A percentile compares a stretch with the other conserved stretches of the same genome.
Evolutionary conservation across 2,113 vertebrate genomes (phyloP).

Genomic region (Scophthalmus maximus): DNA sequence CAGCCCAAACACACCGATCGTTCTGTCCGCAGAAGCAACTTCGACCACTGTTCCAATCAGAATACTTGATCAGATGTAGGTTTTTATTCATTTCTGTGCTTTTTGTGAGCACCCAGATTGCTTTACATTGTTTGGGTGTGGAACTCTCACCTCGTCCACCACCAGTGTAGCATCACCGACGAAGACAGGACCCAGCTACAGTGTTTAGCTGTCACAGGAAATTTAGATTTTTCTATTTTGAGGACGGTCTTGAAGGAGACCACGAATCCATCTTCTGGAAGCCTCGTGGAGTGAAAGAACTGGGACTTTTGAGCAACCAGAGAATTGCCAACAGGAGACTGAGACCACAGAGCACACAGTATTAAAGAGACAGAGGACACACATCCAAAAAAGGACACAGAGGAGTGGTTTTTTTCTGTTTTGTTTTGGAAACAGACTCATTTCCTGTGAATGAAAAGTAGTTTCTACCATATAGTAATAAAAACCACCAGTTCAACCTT

Average conservation of each 20-base stretch:
- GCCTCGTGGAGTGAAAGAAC: slow-evolving; percentile 56
- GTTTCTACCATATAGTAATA: slow-evolving; percentile 80
- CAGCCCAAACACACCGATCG: slow-evolving; percentile 87
- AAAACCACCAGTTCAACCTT: slow-evolving; percentile 84
- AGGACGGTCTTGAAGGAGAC: slow-evolving; percentile 53
- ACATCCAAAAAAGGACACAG: slow-evolving; percentile 69
- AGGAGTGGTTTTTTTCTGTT: slow-evolving; percentile 57
- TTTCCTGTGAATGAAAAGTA: slow-evolving; percentile 75
- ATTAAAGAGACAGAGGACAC: slow-evolving; percentile 67
- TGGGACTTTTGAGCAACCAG: slow-evolving; percentile 66
- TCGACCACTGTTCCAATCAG: slow-evolving; percentile 70
- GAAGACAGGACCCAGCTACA: slow-evolving; percentile 62
- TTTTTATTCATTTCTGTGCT: slow-evolving; percentile 70
- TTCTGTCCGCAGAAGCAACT: slow-evolving; percentile 76
- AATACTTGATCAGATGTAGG: slow-evolving; percentile 71
- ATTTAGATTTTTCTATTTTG: slow-evolving; percentile 52
- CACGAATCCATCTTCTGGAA: slow-evolving; percentile 52
- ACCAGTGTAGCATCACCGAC: slow-evolving; percentile 80
- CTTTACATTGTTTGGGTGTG: slow-evolving; percentile 70
- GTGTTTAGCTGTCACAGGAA: slow-evolving; percentile 67
- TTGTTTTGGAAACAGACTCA: slow-evolving; percentile 76
- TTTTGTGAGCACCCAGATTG: slow-evolving; percentile 67
- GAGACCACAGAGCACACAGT: slow-evolving; percentile 69
- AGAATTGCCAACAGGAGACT: slow-evolving; percentile 68
- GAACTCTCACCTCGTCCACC: slow-evolving; percentile 73